Evolutionary conservation across 2,888 invertebrate genomes (phyloP), one percentile per base, ranked within the genome.

Genomic region (Trachelus iudaicus): DNA sequence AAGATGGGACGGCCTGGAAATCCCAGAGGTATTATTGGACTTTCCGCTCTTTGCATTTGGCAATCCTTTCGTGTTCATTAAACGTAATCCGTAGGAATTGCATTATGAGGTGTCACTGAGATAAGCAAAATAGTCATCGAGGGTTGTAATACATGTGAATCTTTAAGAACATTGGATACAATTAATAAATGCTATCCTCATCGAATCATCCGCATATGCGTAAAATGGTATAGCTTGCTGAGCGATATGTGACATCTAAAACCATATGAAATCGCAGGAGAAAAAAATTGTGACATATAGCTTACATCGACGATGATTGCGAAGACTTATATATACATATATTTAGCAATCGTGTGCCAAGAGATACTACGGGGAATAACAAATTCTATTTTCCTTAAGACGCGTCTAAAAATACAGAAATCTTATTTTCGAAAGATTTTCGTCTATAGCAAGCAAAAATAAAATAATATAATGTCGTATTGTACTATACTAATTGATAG

Each of bases 11-110:
- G 79, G 79, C 76, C 80, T 74, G 79, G 78, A 78, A 78, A 77
- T 80, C 78, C 80, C 80, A 82, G 74, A 76, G 82, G 82, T 86
- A 87, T 88, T 87, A 87, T 87, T 87, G 85, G 88, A 87, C 74
- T 79, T 77, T 79, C 78, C 79, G 81, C 81, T 79, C 75, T 56
- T 9, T 56, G 56, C 23, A 56, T 23, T 56, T 56, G 56, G 56
- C 56, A 56, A 23, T 56, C 23, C 1, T 56, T 56, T 56, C 23
- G 9, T 23, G 56, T 56, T 56, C 23, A 23, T 9, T 56, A 56
- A 56, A 56, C 56, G 56, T 56, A 23, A 23, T 56, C 9, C 9
- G 23, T 2, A 56, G 2, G 6, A 56, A 56, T 9, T 23, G 56
- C 2, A 56, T 56, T 56, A 9, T 2, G 23, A 56, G 56, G 9